A percentile compares a stretch with the other conserved stretches of the same genome.
Evolutionary conservation across 37 sponge, comb jelly and placozoan genomes (phyloP).

Genomic region (Hormiphora californensis): DNA sequence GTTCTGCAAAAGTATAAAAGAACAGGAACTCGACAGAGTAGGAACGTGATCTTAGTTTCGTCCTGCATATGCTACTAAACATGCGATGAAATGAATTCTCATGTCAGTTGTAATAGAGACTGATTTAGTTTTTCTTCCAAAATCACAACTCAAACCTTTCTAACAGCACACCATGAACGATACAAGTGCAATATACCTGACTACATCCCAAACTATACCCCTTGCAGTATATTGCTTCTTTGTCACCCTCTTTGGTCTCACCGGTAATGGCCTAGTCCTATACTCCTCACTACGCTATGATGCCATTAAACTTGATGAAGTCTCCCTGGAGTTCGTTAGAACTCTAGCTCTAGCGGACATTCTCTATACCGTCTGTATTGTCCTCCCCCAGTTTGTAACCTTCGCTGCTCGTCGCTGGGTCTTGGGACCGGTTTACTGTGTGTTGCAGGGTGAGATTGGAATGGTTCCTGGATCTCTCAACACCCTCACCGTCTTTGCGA

Average conservation of each 20-base stretch:
- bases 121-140: too few relatives aligned
- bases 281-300: slow-evolving; percentile 38
- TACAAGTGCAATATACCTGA: too few relatives aligned
- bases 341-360: slow-evolving; percentile 35
- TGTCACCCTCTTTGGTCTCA: neutral
- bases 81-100: too few relatives aligned
- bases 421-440: neutral
- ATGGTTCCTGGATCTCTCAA: slow-evolving; percentile 17
- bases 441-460: neutral
- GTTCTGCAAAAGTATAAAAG: too few relatives aligned
- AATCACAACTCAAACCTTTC: too few relatives aligned
- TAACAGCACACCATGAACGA: too few relatives aligned
- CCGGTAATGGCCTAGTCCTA: slow-evolving; percentile 4
- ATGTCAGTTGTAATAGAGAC: too few relatives aligned
- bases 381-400: neutral
- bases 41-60: too few relatives aligned
- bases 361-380: slow-evolving; percentile 1
- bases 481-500: slow-evolving; percentile 11
- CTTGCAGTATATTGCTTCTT: neutral
- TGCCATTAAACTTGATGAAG: slow-evolving; percentile 30
- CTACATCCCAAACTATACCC: neutral
- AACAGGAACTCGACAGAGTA: too few relatives aligned
- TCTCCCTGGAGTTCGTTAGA: neutral
- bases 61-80: too few relatives aligned
- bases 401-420: slow-evolving; percentile 3